phyloP scores from a whole-genome alignment of 2,888 invertebrate genomes.

The Chalcis sispes region DNA sequence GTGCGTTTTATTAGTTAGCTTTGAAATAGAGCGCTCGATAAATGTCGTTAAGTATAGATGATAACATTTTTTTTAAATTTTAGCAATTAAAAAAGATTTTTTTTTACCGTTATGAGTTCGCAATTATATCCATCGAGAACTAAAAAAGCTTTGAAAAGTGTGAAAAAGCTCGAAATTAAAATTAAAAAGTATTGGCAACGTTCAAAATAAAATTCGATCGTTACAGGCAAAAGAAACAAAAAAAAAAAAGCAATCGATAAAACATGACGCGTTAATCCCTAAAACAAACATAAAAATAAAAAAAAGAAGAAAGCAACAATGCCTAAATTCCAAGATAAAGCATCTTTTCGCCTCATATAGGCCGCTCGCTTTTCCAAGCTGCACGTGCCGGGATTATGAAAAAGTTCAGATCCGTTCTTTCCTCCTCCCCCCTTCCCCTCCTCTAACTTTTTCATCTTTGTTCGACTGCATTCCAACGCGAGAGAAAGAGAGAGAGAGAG shows the following conservation, averaged over 20 bases:
- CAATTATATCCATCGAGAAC: too few species aligned
- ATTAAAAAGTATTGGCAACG: too few species aligned
- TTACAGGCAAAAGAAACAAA: neutral
- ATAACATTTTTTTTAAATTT: too few species aligned
- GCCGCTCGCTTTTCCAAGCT: neutral
- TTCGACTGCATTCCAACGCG: slow-evolving; percentile 38
- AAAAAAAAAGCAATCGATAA: neutral
- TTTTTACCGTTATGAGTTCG: too few species aligned
- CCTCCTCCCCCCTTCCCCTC: neutral
- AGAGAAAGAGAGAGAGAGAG: slow-evolving; percentile 21
- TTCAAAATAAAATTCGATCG: neutral
- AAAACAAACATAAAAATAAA: too few species aligned
- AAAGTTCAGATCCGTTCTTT: slow-evolving; percentile 24
- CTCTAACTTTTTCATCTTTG: too few species aligned
- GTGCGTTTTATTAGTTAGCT: too few species aligned
- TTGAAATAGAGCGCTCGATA: too few species aligned
- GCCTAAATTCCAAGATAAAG: neutral
- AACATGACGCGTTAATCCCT: neutral
- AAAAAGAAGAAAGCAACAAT: neutral
- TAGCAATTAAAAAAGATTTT: too few species aligned
- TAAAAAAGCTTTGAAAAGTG: too few species aligned
- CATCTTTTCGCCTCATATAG: neutral
- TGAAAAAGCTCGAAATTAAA: too few species aligned
- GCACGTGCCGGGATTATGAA: slow-evolving; percentile 46
- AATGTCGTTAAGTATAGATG: too few species aligned